Conservation (phyloP, 2,888 invertebrate genomes). For the Phalera bucephala region DNA sequence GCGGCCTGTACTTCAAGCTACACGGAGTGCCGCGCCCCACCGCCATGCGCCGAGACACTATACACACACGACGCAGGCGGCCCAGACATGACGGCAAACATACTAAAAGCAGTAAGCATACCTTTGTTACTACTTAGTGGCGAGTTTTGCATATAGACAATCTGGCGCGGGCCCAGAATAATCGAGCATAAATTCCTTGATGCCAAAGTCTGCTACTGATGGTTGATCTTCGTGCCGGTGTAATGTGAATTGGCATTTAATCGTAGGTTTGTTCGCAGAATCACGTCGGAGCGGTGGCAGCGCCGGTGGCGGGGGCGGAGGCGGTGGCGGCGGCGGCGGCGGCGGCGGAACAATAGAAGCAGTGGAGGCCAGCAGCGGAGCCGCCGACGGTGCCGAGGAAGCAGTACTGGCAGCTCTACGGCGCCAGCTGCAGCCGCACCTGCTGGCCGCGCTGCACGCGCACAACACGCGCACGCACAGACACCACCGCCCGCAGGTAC, state of each 20-base stretch:
- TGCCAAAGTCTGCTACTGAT: no score
- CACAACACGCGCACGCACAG: constrained; percentile 54
- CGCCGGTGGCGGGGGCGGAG: constrained; percentile 32
- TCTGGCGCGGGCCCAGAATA: no score
- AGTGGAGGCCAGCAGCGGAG: constrained; percentile 15
- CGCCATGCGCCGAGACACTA: constrained; percentile 98
- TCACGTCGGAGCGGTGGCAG: constrained; percentile 53
- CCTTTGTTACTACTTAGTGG: no score
- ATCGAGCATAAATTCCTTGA: no score
- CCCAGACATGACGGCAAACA: constrained; percentile 87
- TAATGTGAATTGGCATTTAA: no score
- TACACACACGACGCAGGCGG: constrained; percentile 95
- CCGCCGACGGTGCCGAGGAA: constrained; percentile 70
- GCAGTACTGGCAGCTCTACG: constrained; percentile 88
- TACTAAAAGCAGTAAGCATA: constrained; percentile 74
- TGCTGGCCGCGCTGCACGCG: constrained; percentile 73
- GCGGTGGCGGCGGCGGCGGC: constrained; percentile 16
- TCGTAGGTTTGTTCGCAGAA: constrained; percentile 49
- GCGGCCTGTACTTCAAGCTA: constrained; percentile 98
- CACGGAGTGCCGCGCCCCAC: constrained; percentile 97
- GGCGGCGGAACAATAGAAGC: constrained; percentile 72
- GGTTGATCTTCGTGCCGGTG: no score
- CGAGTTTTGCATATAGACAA: no score
- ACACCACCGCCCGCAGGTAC: constrained; percentile 38
- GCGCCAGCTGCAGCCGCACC: constrained; percentile 87